These are phyloP conservation scores for Pachyuromys duprasi DNA, from an alignment of 2,797 vertebrate genomes.

Conservation along the genomic window DNA sequence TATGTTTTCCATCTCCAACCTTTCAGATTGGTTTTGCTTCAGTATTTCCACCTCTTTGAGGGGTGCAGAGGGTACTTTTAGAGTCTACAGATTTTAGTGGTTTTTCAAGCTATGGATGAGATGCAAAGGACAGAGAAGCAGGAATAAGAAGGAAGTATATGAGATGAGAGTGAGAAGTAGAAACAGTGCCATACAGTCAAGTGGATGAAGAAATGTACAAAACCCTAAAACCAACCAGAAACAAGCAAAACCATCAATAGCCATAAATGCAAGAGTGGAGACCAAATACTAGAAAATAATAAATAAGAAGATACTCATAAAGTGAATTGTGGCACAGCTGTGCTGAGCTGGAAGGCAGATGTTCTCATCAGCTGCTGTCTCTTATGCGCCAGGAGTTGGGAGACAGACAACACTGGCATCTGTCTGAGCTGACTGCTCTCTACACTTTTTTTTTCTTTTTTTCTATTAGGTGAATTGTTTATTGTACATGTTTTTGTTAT, in stretches of 20 bases:
- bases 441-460: no score
- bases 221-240: neutral
- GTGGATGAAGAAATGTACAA: neutral
- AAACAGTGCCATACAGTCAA: neutral
- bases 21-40: neutral
- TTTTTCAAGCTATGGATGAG: neutral
- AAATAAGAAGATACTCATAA: neutral
- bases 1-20: no score
- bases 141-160: neutral
- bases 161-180: neutral
- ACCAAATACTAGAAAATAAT: neutral
- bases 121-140: neutral
- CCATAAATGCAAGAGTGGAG: neutral
- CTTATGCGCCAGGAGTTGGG: no score
- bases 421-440: neutral
- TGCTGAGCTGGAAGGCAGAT: neutral
- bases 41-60: neutral
- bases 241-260: neutral
- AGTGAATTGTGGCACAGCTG: neutral
- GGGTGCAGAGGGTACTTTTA: neutral
- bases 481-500: no score
- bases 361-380: neutral
- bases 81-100: neutral
- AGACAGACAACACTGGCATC: neutral
- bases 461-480: no score